A percentile compares a stretch with the other conserved stretches of the same genome.
Evolutionary conservation across 1,140 invertebrate species (phyloP).

Genomic region (Drosophila pallidifrons): DNA sequence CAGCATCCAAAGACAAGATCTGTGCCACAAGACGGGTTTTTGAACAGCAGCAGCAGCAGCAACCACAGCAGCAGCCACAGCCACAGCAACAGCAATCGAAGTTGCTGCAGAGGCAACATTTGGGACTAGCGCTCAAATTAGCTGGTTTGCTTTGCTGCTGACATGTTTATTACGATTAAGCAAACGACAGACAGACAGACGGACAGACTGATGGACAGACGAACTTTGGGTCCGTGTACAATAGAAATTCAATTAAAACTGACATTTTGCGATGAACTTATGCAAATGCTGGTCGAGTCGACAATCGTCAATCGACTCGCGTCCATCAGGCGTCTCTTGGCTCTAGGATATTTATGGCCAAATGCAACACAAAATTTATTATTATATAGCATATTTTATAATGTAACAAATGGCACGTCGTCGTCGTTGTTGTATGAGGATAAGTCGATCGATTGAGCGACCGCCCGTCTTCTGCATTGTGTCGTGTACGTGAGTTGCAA

Average conservation of each 20-base stretch:
- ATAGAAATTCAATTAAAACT: constrained; percentile 83
- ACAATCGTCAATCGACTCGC: constrained; percentile 45
- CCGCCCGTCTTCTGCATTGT: constrained; percentile 13
- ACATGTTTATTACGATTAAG: constrained; percentile 76
- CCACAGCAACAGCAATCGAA: not conserved
- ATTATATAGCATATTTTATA: constrained; percentile 59
- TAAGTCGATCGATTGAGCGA: constrained; percentile 42
- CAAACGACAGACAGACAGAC: constrained; percentile 3
- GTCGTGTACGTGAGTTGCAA: constrained; percentile 40
- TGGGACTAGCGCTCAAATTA: constrained; percentile 66
- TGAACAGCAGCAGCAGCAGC: constrained; percentile 3
- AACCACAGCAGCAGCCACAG: constrained; percentile 1
- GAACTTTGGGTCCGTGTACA: constrained; percentile 61
- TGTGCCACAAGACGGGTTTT: constrained; percentile 47
- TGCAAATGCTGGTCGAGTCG: constrained; percentile 55
- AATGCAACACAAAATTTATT: constrained; percentile 68
- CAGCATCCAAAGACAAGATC: constrained; percentile 52
- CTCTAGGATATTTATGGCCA: constrained; percentile 68
- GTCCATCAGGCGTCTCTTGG: constrained; percentile 52
- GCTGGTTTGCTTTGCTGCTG: constrained; percentile 58
- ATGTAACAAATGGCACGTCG: constrained; percentile 73
- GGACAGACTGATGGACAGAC: not conserved
- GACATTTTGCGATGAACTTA: constrained; percentile 75
- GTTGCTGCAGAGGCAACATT: constrained; percentile 13
- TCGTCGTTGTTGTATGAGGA: constrained; percentile 21